Evolutionary conservation across 2,888 invertebrate genomes (phyloP).

Genomic region (Rhagophthalmus giganteus): DNA sequence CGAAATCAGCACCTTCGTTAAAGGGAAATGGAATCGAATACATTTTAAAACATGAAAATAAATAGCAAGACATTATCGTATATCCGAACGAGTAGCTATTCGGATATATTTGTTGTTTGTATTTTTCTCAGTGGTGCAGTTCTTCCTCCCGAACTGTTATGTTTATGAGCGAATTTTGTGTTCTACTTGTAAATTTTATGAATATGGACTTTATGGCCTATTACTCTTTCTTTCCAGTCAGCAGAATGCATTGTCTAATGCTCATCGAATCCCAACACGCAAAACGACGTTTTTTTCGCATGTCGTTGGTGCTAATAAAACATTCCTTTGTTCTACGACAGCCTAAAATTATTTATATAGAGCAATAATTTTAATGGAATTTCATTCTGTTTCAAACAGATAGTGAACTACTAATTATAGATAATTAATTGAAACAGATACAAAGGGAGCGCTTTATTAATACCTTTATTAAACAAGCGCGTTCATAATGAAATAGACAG

Average conservation of each 20-base stretch:
- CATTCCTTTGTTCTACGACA: no score
- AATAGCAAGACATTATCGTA: conserved; percentile 27
- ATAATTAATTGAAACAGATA: no score
- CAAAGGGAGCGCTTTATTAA: no score
- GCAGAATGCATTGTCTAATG: conserved; percentile 14
- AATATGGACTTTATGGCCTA: conserved; percentile 21
- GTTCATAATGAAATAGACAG: no score
- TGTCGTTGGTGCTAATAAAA: no score
- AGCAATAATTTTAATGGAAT: no score
- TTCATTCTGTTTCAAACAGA: no score
- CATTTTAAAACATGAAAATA: conserved; percentile 26
- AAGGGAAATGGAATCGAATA: conserved; percentile 22
- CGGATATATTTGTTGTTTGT: conserved; percentile 19
- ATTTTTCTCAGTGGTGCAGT: conserved; percentile 24
- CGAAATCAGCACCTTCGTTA: conserved; percentile 25
- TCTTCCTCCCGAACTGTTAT: conserved; percentile 13
- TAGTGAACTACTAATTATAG: no score
- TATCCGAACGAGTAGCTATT: conserved; percentile 20
- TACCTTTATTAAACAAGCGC: no score
- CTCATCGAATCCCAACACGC: conserved; percentile 4
- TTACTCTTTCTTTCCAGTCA: conserved; percentile 11
- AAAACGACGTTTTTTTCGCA: no score
- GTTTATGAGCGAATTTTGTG: conserved; percentile 22
- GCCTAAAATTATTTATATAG: no score
- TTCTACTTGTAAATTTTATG: conserved; percentile 25